Percentiles rank a stretch among this genome's conserved stretches.
Evolutionary conservation across 2,888 invertebrate genomes (phyloP).

Genomic region (Cheilosia grossa): DNA sequence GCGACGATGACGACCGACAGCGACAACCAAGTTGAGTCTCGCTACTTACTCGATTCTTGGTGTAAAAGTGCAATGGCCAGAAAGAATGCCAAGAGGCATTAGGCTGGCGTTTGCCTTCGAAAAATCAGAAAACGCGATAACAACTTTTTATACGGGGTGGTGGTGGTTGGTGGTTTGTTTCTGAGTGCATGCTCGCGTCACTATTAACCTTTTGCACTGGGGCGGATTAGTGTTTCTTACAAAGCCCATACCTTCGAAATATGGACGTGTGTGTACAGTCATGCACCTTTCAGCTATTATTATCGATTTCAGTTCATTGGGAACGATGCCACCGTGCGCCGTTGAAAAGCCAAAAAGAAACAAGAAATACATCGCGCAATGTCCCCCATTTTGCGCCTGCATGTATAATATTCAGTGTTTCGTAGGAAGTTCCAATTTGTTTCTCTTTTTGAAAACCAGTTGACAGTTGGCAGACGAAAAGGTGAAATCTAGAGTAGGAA

Average conservation of each 20-base stretch:
- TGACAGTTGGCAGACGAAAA: constrained; percentile 57
- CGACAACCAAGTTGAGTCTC: constrained; percentile 6
- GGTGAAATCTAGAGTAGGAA: constrained; percentile 49
- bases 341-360: neutral
- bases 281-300: constrained; percentile 21
- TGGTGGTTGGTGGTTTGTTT: constrained; percentile 7
- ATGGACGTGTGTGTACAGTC: neutral
- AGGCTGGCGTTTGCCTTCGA: constrained; percentile 31
- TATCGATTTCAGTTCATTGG: constrained; percentile 37
- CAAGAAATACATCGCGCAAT: neutral
- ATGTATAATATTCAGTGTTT: constrained; percentile 24
- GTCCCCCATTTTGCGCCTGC: neutral
- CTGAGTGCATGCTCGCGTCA: constrained; percentile 4
- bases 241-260: neutral
- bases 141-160: constrained; percentile 35
- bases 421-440: constrained; percentile 22
- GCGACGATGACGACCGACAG: neutral
- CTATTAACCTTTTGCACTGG: constrained; percentile 51
- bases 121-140: constrained; percentile 21
- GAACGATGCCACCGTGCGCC: constrained; percentile 22
- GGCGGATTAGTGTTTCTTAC: constrained; percentile 14
- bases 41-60: constrained; percentile 18
- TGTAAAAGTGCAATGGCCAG: constrained; percentile 69
- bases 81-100: constrained; percentile 69
- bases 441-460: constrained; percentile 29